Conservation (phyloP, 2,888 invertebrate species). For the Drosophila limbata region DNA sequence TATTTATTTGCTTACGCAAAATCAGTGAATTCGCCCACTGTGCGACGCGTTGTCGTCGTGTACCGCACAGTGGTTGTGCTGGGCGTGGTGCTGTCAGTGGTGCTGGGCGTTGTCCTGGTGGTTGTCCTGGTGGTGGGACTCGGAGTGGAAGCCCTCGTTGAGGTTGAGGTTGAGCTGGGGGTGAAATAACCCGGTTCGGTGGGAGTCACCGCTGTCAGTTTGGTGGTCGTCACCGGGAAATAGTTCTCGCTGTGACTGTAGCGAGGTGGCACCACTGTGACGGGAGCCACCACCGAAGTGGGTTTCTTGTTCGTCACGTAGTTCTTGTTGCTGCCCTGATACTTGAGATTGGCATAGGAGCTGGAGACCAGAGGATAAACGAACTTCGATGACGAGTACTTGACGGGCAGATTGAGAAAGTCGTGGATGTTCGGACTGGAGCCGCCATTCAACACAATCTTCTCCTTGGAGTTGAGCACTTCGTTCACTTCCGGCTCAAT, state of each 20-base stretch:
- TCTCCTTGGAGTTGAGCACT: slow-evolving; percentile 86
- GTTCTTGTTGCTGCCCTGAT: slow-evolving; percentile 88
- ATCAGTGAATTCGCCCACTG: not conserved
- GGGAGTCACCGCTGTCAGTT: slow-evolving; percentile 74
- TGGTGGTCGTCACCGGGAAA: slow-evolving; percentile 79
- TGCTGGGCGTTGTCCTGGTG: slow-evolving; percentile 15
- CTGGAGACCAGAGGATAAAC: slow-evolving; percentile 90
- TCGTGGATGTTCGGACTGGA: slow-evolving; percentile 88
- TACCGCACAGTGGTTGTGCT: slow-evolving; percentile 25
- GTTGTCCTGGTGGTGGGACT: slow-evolving; percentile 51
- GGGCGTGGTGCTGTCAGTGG: slow-evolving; percentile 43
- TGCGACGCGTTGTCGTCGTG: slow-evolving; percentile 45
- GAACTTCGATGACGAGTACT: slow-evolving; percentile 89
- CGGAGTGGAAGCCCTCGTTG: slow-evolving; percentile 43
- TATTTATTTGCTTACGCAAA: not conserved
- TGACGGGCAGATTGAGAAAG: slow-evolving; percentile 89
- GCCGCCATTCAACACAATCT: slow-evolving; percentile 87
- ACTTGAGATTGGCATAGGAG: slow-evolving; percentile 90
- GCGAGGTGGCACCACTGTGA: slow-evolving; percentile 76
- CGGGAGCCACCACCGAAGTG: slow-evolving; percentile 79
- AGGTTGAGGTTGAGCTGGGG: slow-evolving; percentile 30
- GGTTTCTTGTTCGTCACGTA: slow-evolving; percentile 86
- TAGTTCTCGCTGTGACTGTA: slow-evolving; percentile 69
- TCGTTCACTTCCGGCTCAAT: slow-evolving; percentile 84
- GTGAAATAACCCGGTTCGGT: slow-evolving; percentile 47